Evolutionary conservation across 2,797 vertebrate genomes (phyloP).

Genomic region (Chromobotia macracanthus): DNA sequence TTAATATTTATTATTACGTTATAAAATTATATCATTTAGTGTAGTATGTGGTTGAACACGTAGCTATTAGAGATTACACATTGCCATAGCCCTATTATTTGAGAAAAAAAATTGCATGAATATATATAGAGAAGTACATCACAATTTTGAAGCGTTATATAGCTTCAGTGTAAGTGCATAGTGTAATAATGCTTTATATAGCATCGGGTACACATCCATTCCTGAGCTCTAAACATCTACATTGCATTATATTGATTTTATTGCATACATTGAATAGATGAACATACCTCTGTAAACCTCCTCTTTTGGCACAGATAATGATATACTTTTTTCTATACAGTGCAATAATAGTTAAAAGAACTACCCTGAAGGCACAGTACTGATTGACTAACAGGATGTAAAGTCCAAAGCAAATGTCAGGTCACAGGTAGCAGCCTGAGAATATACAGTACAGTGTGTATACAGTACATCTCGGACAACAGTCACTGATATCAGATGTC

Average conservation of each 20-base stretch:
- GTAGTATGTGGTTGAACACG: background rate
- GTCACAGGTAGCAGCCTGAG: slow-evolving; percentile 25
- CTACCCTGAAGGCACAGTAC: slow-evolving; percentile 37
- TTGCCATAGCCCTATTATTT: background rate
- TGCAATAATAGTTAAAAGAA: slow-evolving; percentile 32
- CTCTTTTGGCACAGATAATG: slow-evolving; percentile 38
- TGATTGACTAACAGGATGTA: slow-evolving; percentile 10
- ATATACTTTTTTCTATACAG: slow-evolving; percentile 12
- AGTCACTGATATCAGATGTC: slow-evolving; percentile 24
- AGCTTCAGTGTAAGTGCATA: slow-evolving; percentile 28
- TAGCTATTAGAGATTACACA: slow-evolving; percentile 15
- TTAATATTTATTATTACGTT: background rate
- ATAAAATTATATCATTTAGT: slow-evolving; percentile 1
- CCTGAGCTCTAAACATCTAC: slow-evolving; percentile 31
- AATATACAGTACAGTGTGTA: slow-evolving; percentile 18
- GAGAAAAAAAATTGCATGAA: background rate
- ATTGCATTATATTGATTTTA: slow-evolving; percentile 41
- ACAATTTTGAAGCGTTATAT: slow-evolving; percentile 30
- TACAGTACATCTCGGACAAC: slow-evolving; percentile 2
- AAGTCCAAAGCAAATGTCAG: slow-evolving; percentile 22
- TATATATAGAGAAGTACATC: background rate
- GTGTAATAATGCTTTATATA: slow-evolving; percentile 15
- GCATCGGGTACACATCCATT: slow-evolving; percentile 38
- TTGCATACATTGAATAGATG: slow-evolving; percentile 28
- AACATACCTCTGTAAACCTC: slow-evolving; percentile 29